Evolutionary conservation across 1,140 invertebrate species (phyloP).

Genomic region (Stratiolaelaps scimitus): DNA sequence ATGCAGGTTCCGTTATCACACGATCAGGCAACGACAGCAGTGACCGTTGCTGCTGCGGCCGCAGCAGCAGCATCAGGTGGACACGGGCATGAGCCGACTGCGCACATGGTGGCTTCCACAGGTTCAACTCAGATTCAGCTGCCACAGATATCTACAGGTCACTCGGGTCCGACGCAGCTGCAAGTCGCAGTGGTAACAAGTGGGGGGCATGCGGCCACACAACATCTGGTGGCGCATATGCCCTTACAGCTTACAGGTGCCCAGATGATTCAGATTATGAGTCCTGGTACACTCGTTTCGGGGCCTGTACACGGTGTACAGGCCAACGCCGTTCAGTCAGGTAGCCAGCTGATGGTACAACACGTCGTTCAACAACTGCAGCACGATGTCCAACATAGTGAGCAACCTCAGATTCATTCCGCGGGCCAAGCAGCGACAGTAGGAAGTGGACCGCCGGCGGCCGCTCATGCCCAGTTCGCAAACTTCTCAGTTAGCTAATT

Average conservation of each 20-base stretch:
- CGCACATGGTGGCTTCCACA: neutral
- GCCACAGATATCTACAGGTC: neutral
- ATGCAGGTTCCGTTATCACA: neutral
- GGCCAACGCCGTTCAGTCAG: too few relatives aligned
- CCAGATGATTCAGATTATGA: constrained; percentile 24
- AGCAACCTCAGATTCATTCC: too few relatives aligned
- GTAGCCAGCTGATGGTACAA: too few relatives aligned
- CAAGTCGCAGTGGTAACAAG: too few relatives aligned
- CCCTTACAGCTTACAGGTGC: constrained; percentile 10
- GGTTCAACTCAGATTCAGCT: constrained; percentile 10
- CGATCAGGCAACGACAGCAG: neutral
- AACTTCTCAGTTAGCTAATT: constrained; percentile 26
- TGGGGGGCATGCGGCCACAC: neutral
- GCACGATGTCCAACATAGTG: too few relatives aligned
- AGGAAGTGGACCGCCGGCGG: neutral
- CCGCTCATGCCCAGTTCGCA: constrained; percentile 1
- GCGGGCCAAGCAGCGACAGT: too few relatives aligned
- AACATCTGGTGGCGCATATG: constrained; percentile 21
- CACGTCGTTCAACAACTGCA: too few relatives aligned
- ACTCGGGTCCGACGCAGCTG: too few relatives aligned
- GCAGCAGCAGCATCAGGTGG: neutral
- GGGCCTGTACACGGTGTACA: constrained; percentile 6
- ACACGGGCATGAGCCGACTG: too few relatives aligned
- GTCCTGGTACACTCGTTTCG: constrained; percentile 11
- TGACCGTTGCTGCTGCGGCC: neutral